Evolutionary conservation across 2,797 vertebrate genomes (phyloP).

Genomic region (Tiaroga cobitis): DNA sequence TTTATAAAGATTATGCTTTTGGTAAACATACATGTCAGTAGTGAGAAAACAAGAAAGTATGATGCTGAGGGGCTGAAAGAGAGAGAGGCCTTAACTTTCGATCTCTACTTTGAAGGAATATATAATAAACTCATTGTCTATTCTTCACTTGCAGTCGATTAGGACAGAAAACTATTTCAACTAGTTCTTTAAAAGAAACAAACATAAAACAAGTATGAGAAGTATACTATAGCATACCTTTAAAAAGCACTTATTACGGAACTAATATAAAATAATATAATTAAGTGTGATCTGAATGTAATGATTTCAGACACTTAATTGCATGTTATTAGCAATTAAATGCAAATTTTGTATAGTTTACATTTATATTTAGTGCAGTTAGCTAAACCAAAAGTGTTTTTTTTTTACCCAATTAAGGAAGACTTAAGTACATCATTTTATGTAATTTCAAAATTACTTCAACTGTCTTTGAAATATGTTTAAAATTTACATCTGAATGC

Average conservation of each 20-base stretch:
- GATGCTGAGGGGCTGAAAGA: not conserved
- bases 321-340: not conserved
- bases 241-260: not conserved
- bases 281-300: not conserved
- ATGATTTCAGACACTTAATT: not conserved
- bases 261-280: not conserved
- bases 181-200: not conserved
- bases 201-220: not conserved
- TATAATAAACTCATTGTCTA: not conserved
- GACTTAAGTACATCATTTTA: too few species aligned
- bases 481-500: not conserved
- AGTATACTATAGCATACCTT: not conserved
- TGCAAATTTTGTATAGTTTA: not conserved
- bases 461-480: too few species aligned
- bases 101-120: conserved; percentile 12
- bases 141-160: not conserved
- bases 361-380: not conserved
- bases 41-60: conserved; percentile 63
- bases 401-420: not conserved
- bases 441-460: not conserved
- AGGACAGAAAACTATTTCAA: not conserved
- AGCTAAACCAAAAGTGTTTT: not conserved
- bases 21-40: conserved; percentile 84
- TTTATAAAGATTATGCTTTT: conserved; percentile 86
- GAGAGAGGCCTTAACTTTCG: not conserved